Evolutionary conservation across 2,888 invertebrate species (phyloP), one percentile per base, ranked within the genome.

Genomic region (Trichacis sp.): DNA sequence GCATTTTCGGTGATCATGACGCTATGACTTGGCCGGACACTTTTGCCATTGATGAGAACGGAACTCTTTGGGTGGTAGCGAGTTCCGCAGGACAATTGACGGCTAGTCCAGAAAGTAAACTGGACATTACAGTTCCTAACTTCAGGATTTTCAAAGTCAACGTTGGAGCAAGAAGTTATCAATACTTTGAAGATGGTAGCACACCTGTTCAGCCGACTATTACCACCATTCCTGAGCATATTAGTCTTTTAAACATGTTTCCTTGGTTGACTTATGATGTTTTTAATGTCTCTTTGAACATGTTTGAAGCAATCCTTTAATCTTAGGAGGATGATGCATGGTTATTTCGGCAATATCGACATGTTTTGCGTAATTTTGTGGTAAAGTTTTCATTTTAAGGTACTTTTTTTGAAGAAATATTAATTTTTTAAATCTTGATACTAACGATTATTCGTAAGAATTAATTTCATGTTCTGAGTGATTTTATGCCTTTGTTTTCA

Each of bases 11-110:
- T 71, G 92, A 92, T 79, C 86, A 88, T 43, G 87, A 87, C 59
- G 89, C 88, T 74, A 88, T 92, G 69, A 92, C 92, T 79, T 93
- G 92, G 92, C 88, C 91, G 0, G 91, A 90, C 76, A 88, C 91
- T 2, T 91, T 92, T 78, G 87, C 89, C 1, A 90, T 92, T 74
- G 91, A 92, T 76, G 87, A 87, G 61, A 82, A 85, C 51, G 91
- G 91, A 20, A 89, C 89, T 76, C 83, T 92, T 5, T 91, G 89
- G 78, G 89, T 90, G 8, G 86, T 92, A 8, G 86, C 91, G n/a
- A 93, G 92, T 81, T 86, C 89, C 49, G 81, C 92, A 65, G 90
- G 89, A 72, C 89, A 89, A 78, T 91, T 90, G 75, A 87, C 91
- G 33, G 88, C 88, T 69, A 87, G 88, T 59, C 40, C 40, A 5